phyloP scores from a whole-genome alignment of 2,888 invertebrate genomes.

The Acholoe squamosa region DNA sequence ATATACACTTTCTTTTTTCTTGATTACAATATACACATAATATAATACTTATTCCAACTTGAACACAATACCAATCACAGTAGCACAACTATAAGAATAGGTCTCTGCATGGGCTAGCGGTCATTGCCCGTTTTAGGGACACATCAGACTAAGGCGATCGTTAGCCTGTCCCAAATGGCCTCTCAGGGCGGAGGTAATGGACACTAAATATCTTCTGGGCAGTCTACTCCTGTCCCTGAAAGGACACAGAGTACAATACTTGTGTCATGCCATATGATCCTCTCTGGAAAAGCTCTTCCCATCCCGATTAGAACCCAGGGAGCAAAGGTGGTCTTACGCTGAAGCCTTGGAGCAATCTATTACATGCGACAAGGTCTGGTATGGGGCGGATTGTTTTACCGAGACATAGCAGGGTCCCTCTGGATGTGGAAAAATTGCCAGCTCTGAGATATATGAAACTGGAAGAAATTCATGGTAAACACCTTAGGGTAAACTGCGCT shows the following conservation, averaged over 20 bases:
- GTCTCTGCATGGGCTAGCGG: too few relatives aligned
- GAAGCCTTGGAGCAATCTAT: background rate
- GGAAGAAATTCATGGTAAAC: too few relatives aligned
- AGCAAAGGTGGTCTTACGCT: background rate
- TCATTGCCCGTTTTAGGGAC: background rate
- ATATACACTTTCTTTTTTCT: too few relatives aligned
- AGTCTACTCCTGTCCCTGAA: background rate
- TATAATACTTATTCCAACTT: too few relatives aligned
- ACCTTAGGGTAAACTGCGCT: too few relatives aligned
- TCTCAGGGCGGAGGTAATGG: background rate
- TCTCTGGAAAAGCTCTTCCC: background rate
- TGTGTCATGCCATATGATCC: background rate
- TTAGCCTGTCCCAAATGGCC: background rate
- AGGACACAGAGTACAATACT: constrained; percentile 16
- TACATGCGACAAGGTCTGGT: background rate
- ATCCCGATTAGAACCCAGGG: background rate
- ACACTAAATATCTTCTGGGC: background rate
- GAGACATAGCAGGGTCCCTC: background rate
- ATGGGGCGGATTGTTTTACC: background rate
- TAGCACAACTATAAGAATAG: too few relatives aligned
- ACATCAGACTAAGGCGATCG: background rate
- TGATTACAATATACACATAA: too few relatives aligned
- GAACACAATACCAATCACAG: too few relatives aligned
- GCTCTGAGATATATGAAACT: too few relatives aligned
- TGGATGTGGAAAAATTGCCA: too few relatives aligned